phyloP scores from a whole-genome alignment of 2,113 vertebrate genomes.

The Hippocampus abdominalis region DNA sequence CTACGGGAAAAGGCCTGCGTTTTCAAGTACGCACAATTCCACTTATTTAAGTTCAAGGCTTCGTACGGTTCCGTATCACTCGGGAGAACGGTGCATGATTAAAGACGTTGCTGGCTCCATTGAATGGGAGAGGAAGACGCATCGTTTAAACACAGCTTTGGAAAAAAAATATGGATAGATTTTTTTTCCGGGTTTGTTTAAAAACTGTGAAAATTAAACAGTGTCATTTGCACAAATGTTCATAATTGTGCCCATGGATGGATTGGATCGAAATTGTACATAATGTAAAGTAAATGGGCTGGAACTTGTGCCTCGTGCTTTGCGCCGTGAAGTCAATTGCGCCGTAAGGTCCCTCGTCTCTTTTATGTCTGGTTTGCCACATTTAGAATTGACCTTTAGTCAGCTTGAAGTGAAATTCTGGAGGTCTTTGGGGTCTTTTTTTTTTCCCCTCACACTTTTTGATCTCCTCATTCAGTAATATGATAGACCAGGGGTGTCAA shows the following conservation, averaged over 20 bases:
- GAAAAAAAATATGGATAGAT: not conserved
- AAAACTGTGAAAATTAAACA: not conserved
- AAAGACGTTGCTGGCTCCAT: not conserved
- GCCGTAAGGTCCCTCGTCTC: not conserved
- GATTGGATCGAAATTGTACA: not conserved
- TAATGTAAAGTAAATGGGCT: not conserved
- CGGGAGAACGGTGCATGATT: not conserved
- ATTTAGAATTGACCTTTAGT: conserved; percentile 19
- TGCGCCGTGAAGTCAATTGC: not conserved
- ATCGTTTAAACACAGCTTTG: not conserved
- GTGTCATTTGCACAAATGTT: not conserved
- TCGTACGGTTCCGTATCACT: not conserved
- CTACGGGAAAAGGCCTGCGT: not conserved
- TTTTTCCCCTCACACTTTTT: conserved; percentile 26
- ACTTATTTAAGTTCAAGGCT: not conserved
- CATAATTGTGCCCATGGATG: not conserved
- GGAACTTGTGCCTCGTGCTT: not conserved
- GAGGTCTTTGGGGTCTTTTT: conserved; percentile 13
- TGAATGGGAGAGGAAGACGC: not conserved
- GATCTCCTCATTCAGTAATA: conserved; percentile 32
- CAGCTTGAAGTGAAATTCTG: conserved; percentile 14
- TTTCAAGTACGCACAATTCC: not conserved
- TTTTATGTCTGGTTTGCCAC: not conserved
- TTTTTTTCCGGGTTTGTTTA: not conserved
- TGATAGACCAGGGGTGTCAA: too few species aligned